Conservation (phyloP, 2,888 invertebrate species). For the Cyclophora punctaria region DNA sequence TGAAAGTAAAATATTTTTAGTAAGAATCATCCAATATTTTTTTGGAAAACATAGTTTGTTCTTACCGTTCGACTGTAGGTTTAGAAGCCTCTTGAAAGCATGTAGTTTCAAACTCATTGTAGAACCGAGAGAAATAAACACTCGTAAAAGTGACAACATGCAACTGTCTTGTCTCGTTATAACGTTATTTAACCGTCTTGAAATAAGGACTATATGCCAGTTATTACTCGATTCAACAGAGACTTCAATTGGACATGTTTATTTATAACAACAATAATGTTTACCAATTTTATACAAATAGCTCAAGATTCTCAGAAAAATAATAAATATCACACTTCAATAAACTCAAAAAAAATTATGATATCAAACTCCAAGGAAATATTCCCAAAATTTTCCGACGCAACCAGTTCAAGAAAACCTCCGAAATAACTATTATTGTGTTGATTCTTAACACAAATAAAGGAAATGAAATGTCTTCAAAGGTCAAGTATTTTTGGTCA, state of each 20-base stretch:
- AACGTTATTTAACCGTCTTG: constrained; percentile 20
- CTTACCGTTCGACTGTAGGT: constrained; percentile 35
- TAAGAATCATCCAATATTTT: too few relatives aligned
- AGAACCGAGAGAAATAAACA: constrained; percentile 26
- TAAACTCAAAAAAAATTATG: too few relatives aligned
- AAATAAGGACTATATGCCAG: constrained; percentile 23
- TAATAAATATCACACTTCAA: too few relatives aligned
- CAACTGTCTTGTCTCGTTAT: constrained; percentile 21
- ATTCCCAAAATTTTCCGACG: constrained; percentile 12
- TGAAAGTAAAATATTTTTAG: not conserved
- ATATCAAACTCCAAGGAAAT: too few relatives aligned
- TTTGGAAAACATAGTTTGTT: constrained; percentile 15
- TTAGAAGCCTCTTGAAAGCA: constrained; percentile 29
- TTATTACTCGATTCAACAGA: constrained; percentile 23
- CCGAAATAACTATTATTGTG: constrained; percentile 13
- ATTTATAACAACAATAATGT: not conserved
- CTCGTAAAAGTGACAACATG: constrained; percentile 22
- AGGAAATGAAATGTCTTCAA: constrained; percentile 46
- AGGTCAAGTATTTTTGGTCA: constrained; percentile 45
- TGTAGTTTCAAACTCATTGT: constrained; percentile 23
- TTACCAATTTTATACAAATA: not conserved
- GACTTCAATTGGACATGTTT: constrained; percentile 18
- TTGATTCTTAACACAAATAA: constrained; percentile 41
- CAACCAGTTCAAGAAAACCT: constrained; percentile 21
- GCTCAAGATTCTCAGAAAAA: too few relatives aligned